Evolutionary conservation across 2,113 vertebrate species (phyloP), one percentile per base, ranked within the genome.

Genomic region (Oplegnathus fasciatus): DNA sequence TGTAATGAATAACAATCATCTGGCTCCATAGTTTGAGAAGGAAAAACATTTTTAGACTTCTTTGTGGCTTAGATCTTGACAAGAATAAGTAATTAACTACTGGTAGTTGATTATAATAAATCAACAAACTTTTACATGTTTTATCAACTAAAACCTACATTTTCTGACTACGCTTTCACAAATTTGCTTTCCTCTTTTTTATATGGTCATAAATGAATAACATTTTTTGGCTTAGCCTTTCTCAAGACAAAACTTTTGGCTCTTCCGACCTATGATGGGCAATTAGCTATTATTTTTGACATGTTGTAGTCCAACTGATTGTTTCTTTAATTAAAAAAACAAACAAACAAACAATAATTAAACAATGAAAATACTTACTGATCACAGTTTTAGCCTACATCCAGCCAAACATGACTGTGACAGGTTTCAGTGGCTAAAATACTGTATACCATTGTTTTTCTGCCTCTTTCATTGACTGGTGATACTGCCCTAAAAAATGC

Each of bases 401-500:
- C 26, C 5, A 34, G 22, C 6, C 24, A 32, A 46, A 71, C 24
- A 34, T 5, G 15, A 50, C 20, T 34, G 6, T 9, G 61, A 54
- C 58, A 50, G 20, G 17, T 37, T 22, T 50, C 30, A 44, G 37
- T 32, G 34, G 20, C 20, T 55, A 17, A 73, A 10, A 26, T 22
- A n/a, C 48, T 10, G 6, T 54, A 17, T 3, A 30, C 46, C 10
- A 28, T 34, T 75, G 15, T 61, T 69, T 14, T 32, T 30, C 40
- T 20, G 14, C 30, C 40, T 24, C 24, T 18, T 55, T 18, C 30
- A 57, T 0, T 54, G 54, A 34, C 55, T 44, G 5, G 28, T 32
- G 50, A 52, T 58, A 46, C 66, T 0, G 6, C 48, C 20, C 62
- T 54, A 9, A 79, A 73, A 64, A 58, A 78, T 84, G 71, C 62